A percentile compares a stretch with the other conserved stretches of the same genome.
Conservation (phyloP, 2,113 vertebrate species). For the Talpa occidentalis region DNA sequence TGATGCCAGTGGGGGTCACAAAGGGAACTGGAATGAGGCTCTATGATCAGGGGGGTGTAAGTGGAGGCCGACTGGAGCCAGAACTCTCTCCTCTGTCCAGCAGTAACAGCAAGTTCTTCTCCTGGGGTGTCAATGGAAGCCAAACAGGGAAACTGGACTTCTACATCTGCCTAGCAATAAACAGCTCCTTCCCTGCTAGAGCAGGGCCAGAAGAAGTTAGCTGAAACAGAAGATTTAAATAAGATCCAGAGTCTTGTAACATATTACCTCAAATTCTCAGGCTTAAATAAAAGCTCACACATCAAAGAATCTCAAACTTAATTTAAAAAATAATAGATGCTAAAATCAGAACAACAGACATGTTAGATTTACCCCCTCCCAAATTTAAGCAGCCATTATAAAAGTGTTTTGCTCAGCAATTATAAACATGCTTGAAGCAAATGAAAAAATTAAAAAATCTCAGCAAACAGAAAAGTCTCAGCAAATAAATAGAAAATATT, state of each 20-base stretch:
- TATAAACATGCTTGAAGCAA: not conserved
- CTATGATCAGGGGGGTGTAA: not conserved
- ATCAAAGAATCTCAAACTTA: slow-evolving; percentile 1
- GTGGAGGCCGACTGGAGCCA: not conserved
- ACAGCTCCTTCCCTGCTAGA: not conserved
- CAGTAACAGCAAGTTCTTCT: not conserved
- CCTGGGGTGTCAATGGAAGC: not conserved
- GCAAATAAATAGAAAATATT: not conserved
- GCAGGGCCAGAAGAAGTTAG: not conserved
- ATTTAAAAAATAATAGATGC: not conserved
- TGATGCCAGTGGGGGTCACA: not conserved
- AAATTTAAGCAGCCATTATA: not conserved
- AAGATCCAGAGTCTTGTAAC: not conserved
- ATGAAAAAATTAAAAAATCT: not conserved
- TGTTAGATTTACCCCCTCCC: not conserved
- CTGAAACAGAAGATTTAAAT: not conserved
- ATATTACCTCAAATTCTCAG: not conserved
- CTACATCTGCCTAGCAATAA: not conserved
- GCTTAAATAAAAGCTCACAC: not conserved
- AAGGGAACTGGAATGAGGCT: not conserved
- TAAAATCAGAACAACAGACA: not conserved
- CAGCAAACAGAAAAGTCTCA: not conserved
- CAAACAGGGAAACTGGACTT: not conserved
- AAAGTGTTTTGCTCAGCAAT: not conserved
- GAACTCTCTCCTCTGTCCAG: not conserved